phyloP scores from a whole-genome alignment of 2,113 vertebrate species.

The Triplophysa dalaica region DNA sequence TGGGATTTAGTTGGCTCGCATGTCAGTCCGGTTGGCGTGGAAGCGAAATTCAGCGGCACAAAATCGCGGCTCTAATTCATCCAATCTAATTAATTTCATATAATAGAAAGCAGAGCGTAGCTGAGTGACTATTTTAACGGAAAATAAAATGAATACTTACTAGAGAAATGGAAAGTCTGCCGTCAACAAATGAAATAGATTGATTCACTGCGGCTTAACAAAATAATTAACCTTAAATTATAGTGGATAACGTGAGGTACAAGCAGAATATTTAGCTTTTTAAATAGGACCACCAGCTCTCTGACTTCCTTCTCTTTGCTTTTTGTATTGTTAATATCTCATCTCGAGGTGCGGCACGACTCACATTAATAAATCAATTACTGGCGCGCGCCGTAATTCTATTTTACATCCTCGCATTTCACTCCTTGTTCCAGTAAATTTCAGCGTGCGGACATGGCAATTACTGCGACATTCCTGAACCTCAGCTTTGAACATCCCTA shows the following conservation, averaged over 20 bases:
- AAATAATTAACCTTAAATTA: conserved; percentile 44
- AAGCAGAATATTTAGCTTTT: conserved; percentile 5
- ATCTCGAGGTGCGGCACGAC: conserved; percentile 14
- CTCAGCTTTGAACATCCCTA: conserved; percentile 64
- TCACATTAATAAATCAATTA: conserved; percentile 55
- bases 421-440: conserved; percentile 45
- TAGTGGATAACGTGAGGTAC: conserved; percentile 1
- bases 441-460: conserved; percentile 49
- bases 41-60: conserved; percentile 34
- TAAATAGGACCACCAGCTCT: neutral
- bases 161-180: neutral
- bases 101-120: conserved; percentile 37
- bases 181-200: conserved; percentile 5
- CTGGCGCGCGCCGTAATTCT: conserved; percentile 39
- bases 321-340: conserved; percentile 28
- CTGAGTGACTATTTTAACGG: conserved; percentile 41
- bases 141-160: neutral
- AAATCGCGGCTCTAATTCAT: conserved; percentile 47
- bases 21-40: conserved; percentile 22
- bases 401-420: conserved; percentile 46
- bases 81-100: conserved; percentile 51
- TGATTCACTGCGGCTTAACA: conserved; percentile 28
- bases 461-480: conserved; percentile 57
- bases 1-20: conserved; percentile 36
- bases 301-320: conserved; percentile 9